Base-by-base conservation (phyloP, 2,888 invertebrate species). In the Polymixis lichenea region DNA sequence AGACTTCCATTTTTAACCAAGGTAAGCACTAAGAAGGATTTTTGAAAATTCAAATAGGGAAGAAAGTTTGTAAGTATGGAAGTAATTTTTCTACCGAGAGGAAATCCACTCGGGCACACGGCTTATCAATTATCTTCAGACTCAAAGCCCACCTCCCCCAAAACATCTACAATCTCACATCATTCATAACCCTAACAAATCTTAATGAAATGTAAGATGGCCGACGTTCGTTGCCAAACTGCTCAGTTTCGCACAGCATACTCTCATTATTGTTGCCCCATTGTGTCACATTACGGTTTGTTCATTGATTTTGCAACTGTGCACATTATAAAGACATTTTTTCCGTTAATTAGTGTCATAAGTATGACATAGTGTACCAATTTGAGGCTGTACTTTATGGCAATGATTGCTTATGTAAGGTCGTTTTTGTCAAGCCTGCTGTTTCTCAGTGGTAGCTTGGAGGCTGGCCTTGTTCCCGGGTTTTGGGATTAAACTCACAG, bases 211-310 rank as follows among this genome's bases (percentile, higher is more conserved):
- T 83, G 53, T 74, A 58, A 83, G 68, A 83, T 76, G 76, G 82
- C 85, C 85, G 86, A 77, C 72, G 84, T 67, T 74, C 80, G 86
- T 91, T 91, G 82, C 89, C 85, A 89, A 90, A 91, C 87, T 70
- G 75, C 75, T 22, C 43, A 67, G 75, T 88, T 89, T 90, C 91
- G 88, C 85, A 88, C 89, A 86, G 85, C 82, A 83, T 84, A 89
- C 87, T 93, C 92, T 91, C 93, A 93, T 92, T 90, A 91, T 92
- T 92, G 91, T 91, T 90, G 87, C 84, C 86, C 69, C 78, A 88
- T 92, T 92, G 92, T 90, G 88, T 90, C 90, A 38, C 32, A 91
- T 82, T 83, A 84, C 72, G 84, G 88, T 90, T 91, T 91, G 88
- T 86, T 88, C 89, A 91, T 90, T 90, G 87, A 88, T 90, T 89